These are phyloP conservation scores for Pollenia labialis DNA, from an alignment of 2,888 invertebrate genomes.

Conservation along the genomic window DNA sequence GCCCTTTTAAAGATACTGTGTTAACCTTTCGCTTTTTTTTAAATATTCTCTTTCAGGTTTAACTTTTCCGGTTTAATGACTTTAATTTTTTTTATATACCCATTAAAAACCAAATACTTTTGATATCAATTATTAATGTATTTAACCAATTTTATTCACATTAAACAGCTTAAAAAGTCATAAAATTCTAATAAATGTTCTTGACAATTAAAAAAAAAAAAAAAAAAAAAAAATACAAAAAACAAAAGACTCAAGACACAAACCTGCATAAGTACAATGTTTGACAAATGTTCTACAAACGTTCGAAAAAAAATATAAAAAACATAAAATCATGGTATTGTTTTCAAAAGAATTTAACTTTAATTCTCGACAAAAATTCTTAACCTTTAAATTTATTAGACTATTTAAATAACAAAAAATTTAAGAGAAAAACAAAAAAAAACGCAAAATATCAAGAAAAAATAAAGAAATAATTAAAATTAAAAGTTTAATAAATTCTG, in stretches of 20 bases:
- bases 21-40: no score
- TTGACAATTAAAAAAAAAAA: slow-evolving; percentile 3
- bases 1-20: no score
- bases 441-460: slow-evolving; percentile 9
- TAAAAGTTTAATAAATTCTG: slow-evolving; percentile 56
- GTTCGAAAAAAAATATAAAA: background rate
- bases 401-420: slow-evolving; percentile 34
- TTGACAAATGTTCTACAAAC: slow-evolving; percentile 10
- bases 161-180: background rate
- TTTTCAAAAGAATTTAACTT: slow-evolving; percentile 16
- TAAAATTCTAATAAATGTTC: background rate
- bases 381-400: slow-evolving; percentile 42
- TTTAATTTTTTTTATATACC: no score
- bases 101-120: no score
- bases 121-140: background rate
- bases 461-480: slow-evolving; percentile 44
- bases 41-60: no score
- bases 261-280: slow-evolving; percentile 13
- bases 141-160: background rate
- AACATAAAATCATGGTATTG: background rate
- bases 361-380: slow-evolving; percentile 52
- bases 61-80: no score
- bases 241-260: slow-evolving; percentile 56
- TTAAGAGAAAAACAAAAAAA: background rate
- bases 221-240: slow-evolving; percentile 34